Evolutionary conservation across 2,888 invertebrate genomes (phyloP), one percentile per base, ranked within the genome.

Genomic region (Gandaritis pyraliata): DNA sequence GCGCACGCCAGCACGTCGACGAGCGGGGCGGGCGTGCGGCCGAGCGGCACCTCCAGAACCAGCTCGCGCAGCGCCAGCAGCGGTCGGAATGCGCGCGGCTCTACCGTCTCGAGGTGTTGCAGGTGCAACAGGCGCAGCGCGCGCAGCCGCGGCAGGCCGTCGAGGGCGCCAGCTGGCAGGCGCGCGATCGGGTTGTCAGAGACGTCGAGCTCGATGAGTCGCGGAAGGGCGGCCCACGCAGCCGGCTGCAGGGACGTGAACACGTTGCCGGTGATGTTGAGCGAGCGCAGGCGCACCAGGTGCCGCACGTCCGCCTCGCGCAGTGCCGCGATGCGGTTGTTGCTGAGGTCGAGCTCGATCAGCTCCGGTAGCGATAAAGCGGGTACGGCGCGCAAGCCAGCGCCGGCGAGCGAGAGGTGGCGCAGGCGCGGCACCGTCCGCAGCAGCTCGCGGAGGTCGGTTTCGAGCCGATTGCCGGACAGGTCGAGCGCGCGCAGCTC

Each of bases 361-460:
- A 97, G 92, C 74, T 95, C 72, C 8, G 64, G 50, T 2, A 97
- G 87, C 8, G 95, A 94, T 15, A 96, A 85, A 11, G 94, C 93
- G 0, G 97, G 97, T 46, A 96, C 88, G 0, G 93, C 90, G 63
- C 93, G 94, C 38, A 97, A 93, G 0, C 95, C 95, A 71, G 95
- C 94, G 69, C 94, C 93, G 0, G 95, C 94, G 65, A 97, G 85
- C 63, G 94, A 94, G 30, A 97, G 88, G 58, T 94, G 92, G 61
- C 96, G 94, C 52, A 97, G 86, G 58, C 94, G 94, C 43, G 96
- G 96, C 29, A 96, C 93, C 77, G 96, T 96, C 72, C 96, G 95
- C 71, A 97, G 96, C 3, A 97, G 93, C 83, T 97, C 96, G 72
- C 96, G 95, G 73, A 96, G 94, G 81, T 96, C 96, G 12, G 96